Evolutionary conservation across 2,888 invertebrate species (phyloP), one percentile per base, ranked within the genome.

Genomic region (Strigamia maritima): DNA sequence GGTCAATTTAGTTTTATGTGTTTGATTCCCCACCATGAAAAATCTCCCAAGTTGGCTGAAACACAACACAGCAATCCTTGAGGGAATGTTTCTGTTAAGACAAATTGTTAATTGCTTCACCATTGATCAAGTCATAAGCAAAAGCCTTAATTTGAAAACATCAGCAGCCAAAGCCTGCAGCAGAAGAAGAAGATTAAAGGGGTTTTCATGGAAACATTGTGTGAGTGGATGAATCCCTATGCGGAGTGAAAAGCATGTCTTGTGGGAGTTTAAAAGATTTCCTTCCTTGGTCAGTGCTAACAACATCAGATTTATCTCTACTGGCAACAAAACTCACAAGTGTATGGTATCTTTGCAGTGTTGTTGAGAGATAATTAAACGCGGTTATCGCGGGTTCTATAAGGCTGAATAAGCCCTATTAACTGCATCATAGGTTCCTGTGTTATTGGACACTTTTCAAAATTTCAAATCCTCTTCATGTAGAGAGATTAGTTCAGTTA

Each of bases 1-100:
- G 54, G 54, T 54, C 54, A 54, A 54, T 54, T 54, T 54, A 54
- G 54, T 54, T 54, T 54, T n/a, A 54, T 54, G 54, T 19, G 54
- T 54, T 54, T 54, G 54, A 54, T 54, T 54, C 54, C 19, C 8
- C 8, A 1, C n/a, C 54, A 54, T 54, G 22, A 54, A 54, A 54
- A n/a, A 54, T 54, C n/a, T 19, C 54, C 54, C 54, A 2, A 14
- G 16, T 44, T 44, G 44, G 44, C 4, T 14, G 14, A n/a, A 44
- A 12, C 6, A 4, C 44, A n/a, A 7, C 44, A 0, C 38, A n/a
- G 19, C 19, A 54, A 54, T 19, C 54, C 54, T 19, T 54, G 8
- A 8, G 54, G 54, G 54, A 54, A n/a, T 22, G 54, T 54, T 54
- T 54, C 54, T 54, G n/a, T 54, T n/a, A 19, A 54, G 54, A 54